phyloP scores from a whole-genome alignment of 2,113 vertebrate species.

The Onychostruthus taczanowskii region DNA sequence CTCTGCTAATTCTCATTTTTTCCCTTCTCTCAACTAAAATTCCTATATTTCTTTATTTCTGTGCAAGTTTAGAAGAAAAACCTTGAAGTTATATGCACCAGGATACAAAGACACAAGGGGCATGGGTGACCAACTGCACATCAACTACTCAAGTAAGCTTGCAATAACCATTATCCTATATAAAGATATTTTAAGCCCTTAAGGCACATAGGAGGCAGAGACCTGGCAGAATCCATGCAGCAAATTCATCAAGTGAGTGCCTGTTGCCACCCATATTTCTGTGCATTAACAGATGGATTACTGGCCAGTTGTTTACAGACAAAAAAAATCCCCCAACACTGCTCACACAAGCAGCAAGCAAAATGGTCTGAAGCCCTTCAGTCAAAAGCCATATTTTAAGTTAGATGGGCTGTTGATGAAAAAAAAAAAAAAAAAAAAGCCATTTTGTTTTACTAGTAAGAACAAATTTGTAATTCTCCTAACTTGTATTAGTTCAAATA shows the following conservation, averaged over 20 bases:
- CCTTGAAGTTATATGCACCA: neutral
- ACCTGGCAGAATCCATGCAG: neutral
- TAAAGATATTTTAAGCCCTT: neutral
- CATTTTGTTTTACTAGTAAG: neutral
- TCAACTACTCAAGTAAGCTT: neutral
- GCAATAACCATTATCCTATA: neutral
- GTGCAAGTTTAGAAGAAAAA: neutral
- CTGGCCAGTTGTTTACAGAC: neutral
- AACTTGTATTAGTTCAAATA: neutral
- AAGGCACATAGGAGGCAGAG: neutral
- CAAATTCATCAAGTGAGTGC: neutral
- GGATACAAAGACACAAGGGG: neutral
- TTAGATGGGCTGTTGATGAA: neutral
- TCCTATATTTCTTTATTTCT: neutral
- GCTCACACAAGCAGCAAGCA: neutral
- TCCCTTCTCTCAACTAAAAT: neutral
- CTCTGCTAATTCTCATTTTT: neutral
- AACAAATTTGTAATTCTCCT: neutral
- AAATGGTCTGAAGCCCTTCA: neutral
- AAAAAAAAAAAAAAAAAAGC: neutral
- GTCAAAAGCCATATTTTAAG: neutral
- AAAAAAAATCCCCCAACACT: neutral
- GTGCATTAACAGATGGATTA: neutral
- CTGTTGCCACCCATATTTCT: neutral
- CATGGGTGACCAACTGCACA: neutral